phyloP scores from a whole-genome alignment of 2,113 vertebrate species.

The Pituophis catenifer region DNA sequence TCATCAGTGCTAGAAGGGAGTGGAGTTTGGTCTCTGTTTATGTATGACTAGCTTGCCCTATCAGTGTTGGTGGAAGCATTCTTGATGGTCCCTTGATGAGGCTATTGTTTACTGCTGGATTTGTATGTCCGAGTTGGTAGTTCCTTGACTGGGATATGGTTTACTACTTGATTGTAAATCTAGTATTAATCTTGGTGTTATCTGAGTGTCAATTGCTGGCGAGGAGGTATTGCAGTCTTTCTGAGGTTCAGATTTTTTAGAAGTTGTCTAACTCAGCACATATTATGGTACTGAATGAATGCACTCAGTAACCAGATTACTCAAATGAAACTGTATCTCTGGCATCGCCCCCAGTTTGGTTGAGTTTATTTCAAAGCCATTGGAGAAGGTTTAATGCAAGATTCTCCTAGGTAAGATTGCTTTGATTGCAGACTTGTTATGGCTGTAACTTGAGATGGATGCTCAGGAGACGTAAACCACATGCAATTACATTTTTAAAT shows the following conservation, averaged over 20 bases:
- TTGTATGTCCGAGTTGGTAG: too few relatives aligned
- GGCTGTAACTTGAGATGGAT: constrained; percentile 41
- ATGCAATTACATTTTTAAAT: neutral
- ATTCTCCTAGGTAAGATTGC: constrained; percentile 10
- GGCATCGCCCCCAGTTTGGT: neutral
- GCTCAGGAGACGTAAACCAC: constrained; percentile 34
- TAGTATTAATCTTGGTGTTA: neutral
- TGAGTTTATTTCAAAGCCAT: neutral
- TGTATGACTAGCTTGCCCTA: neutral
- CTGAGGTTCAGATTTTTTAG: neutral
- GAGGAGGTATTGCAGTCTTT: neutral
- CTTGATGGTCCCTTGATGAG: neutral
- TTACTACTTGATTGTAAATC: neutral
- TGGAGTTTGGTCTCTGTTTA: neutral
- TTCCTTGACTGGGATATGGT: neutral
- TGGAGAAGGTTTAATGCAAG: neutral
- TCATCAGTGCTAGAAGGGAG: neutral
- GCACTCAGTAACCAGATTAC: neutral
- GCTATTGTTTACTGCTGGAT: too few relatives aligned
- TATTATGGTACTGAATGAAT: neutral
- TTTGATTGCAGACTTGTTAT: constrained; percentile 24
- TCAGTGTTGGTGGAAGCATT: neutral
- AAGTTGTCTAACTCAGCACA: neutral
- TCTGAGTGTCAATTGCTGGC: too few relatives aligned
- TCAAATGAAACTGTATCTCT: neutral